Evolutionary conservation across 2,888 invertebrate species (phyloP), one percentile per base, ranked within the genome.

Genomic region (Oithona nana): DNA sequence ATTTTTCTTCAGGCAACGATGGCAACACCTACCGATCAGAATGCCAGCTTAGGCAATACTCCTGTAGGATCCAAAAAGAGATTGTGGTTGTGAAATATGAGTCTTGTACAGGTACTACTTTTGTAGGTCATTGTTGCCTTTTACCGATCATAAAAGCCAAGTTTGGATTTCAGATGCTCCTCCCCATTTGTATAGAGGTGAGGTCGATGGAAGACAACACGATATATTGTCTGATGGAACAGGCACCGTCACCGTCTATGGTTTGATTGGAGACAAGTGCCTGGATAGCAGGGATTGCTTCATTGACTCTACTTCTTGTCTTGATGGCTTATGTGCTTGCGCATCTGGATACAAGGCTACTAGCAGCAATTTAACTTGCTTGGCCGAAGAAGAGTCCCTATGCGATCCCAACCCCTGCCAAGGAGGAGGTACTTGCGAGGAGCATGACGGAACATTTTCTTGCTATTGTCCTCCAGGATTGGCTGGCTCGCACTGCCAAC

Each of bases 321-420:
- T 39, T 16, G 39, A 39, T 39, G 39, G 39, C 6, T 6, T 39
- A 16, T 39, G 39, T 39, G 39, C 39, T 16, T 39, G 39, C 16
- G 39, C 16, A 16, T 16, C 39, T 16, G 39, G 39, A 39, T 39
- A 11, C 39, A 39, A 16, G 16, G 39, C 39, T 11, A 6, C 16
- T 6, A 16, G 16, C 6, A 39, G 16, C 39, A 39, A 39, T 16
- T 39, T 39, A 6, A 39, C 39, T 39, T 39, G 39, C 16, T 39
- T 16, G 16, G 39, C 6, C 8, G 6, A 39, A 11, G 39, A 39
- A 6, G 16, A 39, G 39, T 39, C 39, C 39, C 6, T 59, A 13
- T 59, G 59, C 26, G 59, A 59, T 49, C 59, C 59, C 2, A 59
- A 59, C 49, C 59, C 59, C 26, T 59, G 59, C 28, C 59, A 50